phyloP scores from a whole-genome alignment of 1,140 invertebrate species.

The Lasaia peninsularis region DNA sequence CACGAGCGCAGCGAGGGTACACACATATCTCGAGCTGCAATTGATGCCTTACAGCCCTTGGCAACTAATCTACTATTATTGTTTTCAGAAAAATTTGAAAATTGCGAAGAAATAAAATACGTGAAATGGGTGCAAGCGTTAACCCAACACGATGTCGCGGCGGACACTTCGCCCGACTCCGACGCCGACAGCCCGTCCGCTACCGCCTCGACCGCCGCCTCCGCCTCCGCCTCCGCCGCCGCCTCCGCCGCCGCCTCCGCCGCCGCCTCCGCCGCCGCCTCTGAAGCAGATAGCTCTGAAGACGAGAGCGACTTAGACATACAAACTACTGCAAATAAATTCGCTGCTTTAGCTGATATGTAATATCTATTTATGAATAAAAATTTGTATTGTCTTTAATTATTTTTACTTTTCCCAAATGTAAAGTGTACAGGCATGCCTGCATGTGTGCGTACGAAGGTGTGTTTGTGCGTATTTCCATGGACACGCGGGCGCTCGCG shows the following conservation, averaged over 20 bases:
- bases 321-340: conserved; percentile 48
- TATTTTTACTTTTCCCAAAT: too few relatives aligned
- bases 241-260: conserved; percentile 65
- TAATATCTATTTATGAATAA: conserved; percentile 18
- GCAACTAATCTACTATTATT: too few relatives aligned
- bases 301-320: conserved; percentile 26
- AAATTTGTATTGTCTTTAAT: too few relatives aligned
- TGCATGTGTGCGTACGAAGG: too few relatives aligned
- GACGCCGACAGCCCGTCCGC: conserved; percentile 74
- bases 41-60: too few relatives aligned
- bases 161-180: conserved; percentile 5
- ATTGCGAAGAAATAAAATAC: conserved; percentile 78
- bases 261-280: conserved; percentile 83
- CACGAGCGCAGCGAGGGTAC: too few relatives aligned
- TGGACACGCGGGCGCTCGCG: too few relatives aligned
- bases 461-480: too few relatives aligned
- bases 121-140: conserved; percentile 82
- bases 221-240: too few relatives aligned
- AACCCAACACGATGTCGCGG: conserved; percentile 39
- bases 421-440: too few relatives aligned
- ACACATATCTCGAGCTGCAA: too few relatives aligned
- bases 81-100: conserved; percentile 76
- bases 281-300: conserved; percentile 42
- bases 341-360: conserved; percentile 41
- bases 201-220: too few relatives aligned